Evolutionary conservation across 2,888 invertebrate genomes (phyloP).

Genomic region (Boloria selene): DNA sequence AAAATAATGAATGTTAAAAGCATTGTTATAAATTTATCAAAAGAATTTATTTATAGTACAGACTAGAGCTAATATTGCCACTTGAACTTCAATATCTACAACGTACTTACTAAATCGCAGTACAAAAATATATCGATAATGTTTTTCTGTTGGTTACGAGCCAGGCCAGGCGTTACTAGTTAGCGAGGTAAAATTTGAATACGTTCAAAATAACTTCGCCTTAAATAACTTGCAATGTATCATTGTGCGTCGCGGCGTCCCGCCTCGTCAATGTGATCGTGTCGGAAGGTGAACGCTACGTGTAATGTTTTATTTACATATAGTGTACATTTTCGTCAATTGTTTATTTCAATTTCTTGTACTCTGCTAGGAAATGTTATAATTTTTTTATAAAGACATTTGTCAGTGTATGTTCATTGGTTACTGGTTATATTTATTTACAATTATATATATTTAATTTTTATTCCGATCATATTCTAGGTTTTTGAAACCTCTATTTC

Average conservation of each 20-base stretch:
- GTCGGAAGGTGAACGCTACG: neutral
- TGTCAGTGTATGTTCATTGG: neutral
- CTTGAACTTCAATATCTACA: constrained; percentile 21
- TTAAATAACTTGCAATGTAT: constrained; percentile 53
- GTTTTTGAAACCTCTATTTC: constrained; percentile 1
- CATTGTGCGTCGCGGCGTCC: constrained; percentile 44
- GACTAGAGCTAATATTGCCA: neutral
- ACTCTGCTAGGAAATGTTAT: constrained; percentile 3
- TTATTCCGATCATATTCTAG: neutral
- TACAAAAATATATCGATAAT: constrained; percentile 47
- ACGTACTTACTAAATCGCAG: constrained; percentile 42
- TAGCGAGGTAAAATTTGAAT: constrained; percentile 51
- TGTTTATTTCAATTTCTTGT: constrained; percentile 1
- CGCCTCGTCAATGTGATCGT: neutral
- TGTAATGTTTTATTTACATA: neutral
- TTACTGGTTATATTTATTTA: constrained; percentile 12
- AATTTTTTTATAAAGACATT: neutral
- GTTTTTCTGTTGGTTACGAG: constrained; percentile 43
- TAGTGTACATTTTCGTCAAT: neutral
- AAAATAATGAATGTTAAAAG: too few relatives aligned
- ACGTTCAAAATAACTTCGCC: constrained; percentile 50
- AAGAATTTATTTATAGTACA: neutral
- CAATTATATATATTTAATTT: constrained; percentile 7
- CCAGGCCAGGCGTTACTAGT: constrained; percentile 60
- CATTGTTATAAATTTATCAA: neutral